Conservation (phyloP, 2,113 vertebrate genomes). For the Psilopsiagon aurifrons region DNA sequence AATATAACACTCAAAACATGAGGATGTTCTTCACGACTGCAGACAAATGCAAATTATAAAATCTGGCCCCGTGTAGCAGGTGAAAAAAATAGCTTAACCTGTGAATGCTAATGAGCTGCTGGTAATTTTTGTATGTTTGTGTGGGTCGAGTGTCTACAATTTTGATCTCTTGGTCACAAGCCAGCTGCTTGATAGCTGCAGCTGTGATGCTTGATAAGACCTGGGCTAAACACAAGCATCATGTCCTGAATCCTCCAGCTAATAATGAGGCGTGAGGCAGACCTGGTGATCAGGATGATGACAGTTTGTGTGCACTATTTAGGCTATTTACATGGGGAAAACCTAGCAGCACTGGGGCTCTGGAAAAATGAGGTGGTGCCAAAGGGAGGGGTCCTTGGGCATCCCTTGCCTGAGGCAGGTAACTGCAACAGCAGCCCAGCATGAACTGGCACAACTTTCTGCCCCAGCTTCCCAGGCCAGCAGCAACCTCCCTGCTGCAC, state of each 20-base stretch:
- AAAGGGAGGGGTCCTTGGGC: not conserved
- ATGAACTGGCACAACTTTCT: not conserved
- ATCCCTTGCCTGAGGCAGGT: too few species aligned
- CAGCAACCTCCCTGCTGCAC: not conserved
- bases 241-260: not conserved
- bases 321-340: not conserved
- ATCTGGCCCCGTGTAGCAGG: not conserved
- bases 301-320: not conserved
- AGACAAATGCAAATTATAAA: not conserved
- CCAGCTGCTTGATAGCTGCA: not conserved
- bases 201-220: not conserved
- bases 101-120: not conserved
- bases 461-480: not conserved
- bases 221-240: not conserved
- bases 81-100: not conserved
- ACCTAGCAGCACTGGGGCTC: too few species aligned
- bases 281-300: not conserved
- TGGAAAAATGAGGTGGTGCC: not conserved
- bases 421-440: not conserved
- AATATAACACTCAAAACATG: not conserved
- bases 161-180: not conserved
- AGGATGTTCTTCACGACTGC: not conserved
- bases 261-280: fast-evolving
- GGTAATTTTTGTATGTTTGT: not conserved
- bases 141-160: not conserved